These are phyloP conservation scores for Pteria penguin DNA, from an alignment of 2,888 invertebrate species.

Conservation along the genomic window DNA sequence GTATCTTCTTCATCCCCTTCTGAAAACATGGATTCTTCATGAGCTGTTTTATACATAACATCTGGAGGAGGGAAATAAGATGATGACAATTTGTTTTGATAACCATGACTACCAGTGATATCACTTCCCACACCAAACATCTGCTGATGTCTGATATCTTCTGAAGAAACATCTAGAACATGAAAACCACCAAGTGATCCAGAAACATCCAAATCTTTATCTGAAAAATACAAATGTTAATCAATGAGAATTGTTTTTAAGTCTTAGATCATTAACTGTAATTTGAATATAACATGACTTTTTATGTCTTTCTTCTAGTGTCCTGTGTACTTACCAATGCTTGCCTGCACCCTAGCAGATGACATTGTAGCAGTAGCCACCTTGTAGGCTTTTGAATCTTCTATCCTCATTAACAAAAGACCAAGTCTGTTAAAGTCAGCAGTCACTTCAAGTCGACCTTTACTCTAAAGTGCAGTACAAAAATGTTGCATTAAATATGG, in stretches of 20 bases:
- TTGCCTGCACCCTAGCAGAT: conserved; percentile 93
- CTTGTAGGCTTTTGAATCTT: conserved; percentile 86
- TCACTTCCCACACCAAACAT: conserved; percentile 82
- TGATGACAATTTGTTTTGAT: conserved; percentile 24
- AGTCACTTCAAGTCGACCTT: conserved; percentile 82
- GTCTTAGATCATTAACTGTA: background rate
- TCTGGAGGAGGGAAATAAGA: conserved; percentile 31
- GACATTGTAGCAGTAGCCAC: conserved; percentile 96
- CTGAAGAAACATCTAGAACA: conserved; percentile 89
- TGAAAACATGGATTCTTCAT: conserved; percentile 52
- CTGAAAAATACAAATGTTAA: conserved; percentile 72
- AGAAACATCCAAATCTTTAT: conserved; percentile 84
- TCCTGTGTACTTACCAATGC: conserved; percentile 83
- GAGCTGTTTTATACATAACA: conserved; percentile 78
- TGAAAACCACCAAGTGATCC: conserved; percentile 96
- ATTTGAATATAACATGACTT: too few relatives aligned
- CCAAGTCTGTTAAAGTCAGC: conserved; percentile 96
- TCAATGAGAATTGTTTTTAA: background rate
- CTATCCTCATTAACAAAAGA: conserved; percentile 90
- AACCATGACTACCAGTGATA: conserved; percentile 19
- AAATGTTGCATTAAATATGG: background rate
- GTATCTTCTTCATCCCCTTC: conserved; percentile 32
- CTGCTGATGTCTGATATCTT: conserved; percentile 90
- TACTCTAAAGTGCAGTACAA: conserved; percentile 19
- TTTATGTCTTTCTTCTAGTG: background rate